A percentile compares a stretch with the other conserved stretches of the same genome.
Evolutionary conservation across 2,888 invertebrate species (phyloP).

Genomic region (Cantharis lateralis): DNA sequence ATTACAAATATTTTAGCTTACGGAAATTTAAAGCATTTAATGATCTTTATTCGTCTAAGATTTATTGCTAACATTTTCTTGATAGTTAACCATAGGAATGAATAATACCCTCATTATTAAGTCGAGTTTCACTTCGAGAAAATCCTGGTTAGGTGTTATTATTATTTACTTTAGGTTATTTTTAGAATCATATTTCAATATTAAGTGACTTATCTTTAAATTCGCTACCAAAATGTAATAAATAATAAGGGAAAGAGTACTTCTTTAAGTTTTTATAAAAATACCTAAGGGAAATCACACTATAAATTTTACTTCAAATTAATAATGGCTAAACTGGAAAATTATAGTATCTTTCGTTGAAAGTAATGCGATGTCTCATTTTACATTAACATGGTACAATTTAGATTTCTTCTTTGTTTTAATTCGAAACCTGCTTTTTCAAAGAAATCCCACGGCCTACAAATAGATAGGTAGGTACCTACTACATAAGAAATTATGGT

Average conservation of each 20-base stretch:
- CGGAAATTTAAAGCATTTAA: constrained; percentile 21
- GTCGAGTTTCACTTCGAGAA: constrained; percentile 1
- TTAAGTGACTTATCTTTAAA: neutral
- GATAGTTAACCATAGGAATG: neutral
- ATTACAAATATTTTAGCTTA: constrained; percentile 19
- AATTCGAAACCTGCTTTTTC: neutral
- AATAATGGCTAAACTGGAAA: neutral
- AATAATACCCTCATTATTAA: neutral
- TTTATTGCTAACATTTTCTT: constrained; percentile 5
- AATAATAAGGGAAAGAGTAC: neutral
- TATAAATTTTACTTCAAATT: neutral
- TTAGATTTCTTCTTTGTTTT: neutral
- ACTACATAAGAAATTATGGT: neutral
- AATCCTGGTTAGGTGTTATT: neutral
- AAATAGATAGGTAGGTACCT: neutral
- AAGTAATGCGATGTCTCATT: neutral
- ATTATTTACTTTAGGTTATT: neutral
- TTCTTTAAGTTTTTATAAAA: neutral
- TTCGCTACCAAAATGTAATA: neutral
- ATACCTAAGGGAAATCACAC: neutral
- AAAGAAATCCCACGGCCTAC: neutral
- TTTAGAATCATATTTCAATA: neutral
- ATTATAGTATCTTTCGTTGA: neutral
- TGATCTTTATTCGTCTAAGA: constrained; percentile 14
- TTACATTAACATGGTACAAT: neutral